These are phyloP conservation scores for Psilopsiagon aymara DNA, from an alignment of 2,113 vertebrate genomes.

Conservation along the genomic window DNA sequence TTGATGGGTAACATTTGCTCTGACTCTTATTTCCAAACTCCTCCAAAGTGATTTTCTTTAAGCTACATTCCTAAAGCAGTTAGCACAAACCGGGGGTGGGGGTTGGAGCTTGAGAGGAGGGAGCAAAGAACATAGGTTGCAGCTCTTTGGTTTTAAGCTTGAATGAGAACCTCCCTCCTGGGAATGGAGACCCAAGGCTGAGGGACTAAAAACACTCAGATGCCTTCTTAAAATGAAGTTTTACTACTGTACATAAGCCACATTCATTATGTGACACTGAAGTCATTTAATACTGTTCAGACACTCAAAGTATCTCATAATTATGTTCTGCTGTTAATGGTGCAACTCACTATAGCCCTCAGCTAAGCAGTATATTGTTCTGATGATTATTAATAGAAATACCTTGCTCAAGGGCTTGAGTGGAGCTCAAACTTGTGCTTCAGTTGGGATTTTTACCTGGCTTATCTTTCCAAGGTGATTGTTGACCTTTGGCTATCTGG, in stretches of 20 bases:
- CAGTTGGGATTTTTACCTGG: neutral
- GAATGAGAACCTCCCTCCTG: neutral
- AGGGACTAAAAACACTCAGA: neutral
- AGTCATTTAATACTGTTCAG: neutral
- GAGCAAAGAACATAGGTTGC: neutral
- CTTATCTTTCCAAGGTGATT: neutral
- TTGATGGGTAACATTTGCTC: neutral
- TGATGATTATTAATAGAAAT: neutral
- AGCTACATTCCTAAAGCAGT: neutral
- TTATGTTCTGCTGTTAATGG: neutral
- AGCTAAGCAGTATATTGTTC: neutral
- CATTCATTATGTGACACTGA: accelerated
- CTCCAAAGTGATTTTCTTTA: neutral
- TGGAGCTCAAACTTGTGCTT: neutral
- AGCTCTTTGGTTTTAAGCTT: neutral
- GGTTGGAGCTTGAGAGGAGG: too few species aligned
- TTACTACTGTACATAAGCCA: neutral
- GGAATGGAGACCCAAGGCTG: neutral
- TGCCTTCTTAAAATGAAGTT: neutral
- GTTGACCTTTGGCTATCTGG: neutral
- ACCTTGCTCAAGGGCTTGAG: neutral
- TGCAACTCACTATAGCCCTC: neutral
- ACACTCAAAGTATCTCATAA: neutral
- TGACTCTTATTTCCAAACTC: neutral
- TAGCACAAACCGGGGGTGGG: neutral